A percentile compares a stretch with the other conserved stretches of the same genome.
phyloP scores from a whole-genome alignment of 2,113 vertebrate genomes.

The Camelus bactrianus region DNA sequence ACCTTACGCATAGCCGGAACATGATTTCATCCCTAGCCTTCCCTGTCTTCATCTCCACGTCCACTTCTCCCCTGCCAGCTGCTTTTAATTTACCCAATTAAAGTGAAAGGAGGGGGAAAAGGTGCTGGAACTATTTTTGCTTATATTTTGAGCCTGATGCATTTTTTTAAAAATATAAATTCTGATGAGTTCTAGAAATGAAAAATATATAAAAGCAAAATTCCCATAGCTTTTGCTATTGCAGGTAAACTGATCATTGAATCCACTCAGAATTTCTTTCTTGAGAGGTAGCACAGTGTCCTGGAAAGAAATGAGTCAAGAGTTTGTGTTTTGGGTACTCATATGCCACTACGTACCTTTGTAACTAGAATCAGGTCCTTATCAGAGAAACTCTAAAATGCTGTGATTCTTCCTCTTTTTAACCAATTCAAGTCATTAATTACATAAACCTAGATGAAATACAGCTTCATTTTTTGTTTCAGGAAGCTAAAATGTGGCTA shows the following conservation, averaged over 20 bases:
- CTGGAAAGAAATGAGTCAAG: neutral
- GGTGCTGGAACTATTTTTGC: neutral
- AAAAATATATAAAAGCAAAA: neutral
- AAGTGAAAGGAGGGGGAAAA: neutral
- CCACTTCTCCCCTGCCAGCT: neutral
- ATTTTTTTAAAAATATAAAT: neutral
- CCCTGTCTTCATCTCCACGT: neutral
- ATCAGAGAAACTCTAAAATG: neutral
- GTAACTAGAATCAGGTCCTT: neutral
- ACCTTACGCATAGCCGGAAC: neutral
- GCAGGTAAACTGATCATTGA: neutral
- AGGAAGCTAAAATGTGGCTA: neutral
- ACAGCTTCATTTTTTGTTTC: neutral
- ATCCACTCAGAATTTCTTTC: neutral
- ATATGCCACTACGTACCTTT: neutral
- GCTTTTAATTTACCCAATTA: slow-evolving; percentile 2
- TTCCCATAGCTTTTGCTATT: neutral
- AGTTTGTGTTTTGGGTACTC: neutral
- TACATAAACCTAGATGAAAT: neutral
- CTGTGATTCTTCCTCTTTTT: neutral
- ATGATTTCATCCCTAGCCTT: neutral
- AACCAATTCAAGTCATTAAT: slow-evolving; percentile 44
- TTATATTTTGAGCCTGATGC: neutral
- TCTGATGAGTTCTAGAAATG: neutral
- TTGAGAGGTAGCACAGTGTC: neutral